Evolutionary conservation across 2,113 vertebrate genomes (phyloP), one percentile per base, ranked within the genome.

Genomic region (Numenius arquata): DNA sequence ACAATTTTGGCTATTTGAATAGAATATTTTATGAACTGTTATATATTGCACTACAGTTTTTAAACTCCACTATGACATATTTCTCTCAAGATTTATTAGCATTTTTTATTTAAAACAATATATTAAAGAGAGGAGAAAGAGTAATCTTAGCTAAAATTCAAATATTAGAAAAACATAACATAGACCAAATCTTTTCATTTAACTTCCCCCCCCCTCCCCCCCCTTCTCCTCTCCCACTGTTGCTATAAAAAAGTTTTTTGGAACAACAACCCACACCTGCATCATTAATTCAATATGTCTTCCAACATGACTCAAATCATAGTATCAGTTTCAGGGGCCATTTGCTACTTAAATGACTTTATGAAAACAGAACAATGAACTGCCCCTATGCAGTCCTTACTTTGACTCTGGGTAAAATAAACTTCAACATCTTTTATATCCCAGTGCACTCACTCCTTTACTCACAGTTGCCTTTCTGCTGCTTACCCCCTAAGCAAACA

Each of bases 61-160:
- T 97, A 98, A 98, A 97, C 97, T 91, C 96, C 91, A 87, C 98
- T 97, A 97, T 98, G 98, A 98, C 98, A 98, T 98, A 98, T 98
- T 98, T 98, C 96, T 97, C 98, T 97, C 96, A 98, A 98, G 98
- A 98, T 98, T 98, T 98, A 98, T 97, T 98, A 98, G 97, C 96
- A 95, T 97, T 98, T 98, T 98, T 98, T 98, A 98, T 98, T 98
- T 98, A 98, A 98, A 98, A 98, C 97, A 98, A 98, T 98, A 98
- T 98, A 98, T 98, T 98, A 98, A 98, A 97, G 94, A 88, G 90
- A 96, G 97, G 97, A 96, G 97, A 98, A 96, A 98, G 97, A 97
- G 97, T 97, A 98, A 98, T 98, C 97, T 88, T 94, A 96, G 94
- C 97, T 96, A 98, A 98, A 98, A 98, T 97, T 98, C 96, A 97